phyloP scores from a whole-genome alignment of 2,113 vertebrate genomes.

The Trematomus loennbergii region DNA sequence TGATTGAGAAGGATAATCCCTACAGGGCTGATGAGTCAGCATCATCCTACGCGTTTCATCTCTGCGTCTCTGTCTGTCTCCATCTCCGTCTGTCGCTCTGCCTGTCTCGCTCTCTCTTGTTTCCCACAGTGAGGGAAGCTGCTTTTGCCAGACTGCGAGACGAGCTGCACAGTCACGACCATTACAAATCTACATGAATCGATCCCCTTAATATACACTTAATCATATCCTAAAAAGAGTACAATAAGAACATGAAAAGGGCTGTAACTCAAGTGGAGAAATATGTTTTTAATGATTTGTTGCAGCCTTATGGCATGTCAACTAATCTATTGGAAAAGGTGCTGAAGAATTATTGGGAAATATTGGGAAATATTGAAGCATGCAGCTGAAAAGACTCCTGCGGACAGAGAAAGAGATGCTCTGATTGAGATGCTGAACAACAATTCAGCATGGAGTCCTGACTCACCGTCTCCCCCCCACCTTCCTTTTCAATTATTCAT shows the following conservation, averaged over 20 bases:
- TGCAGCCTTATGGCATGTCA: background rate
- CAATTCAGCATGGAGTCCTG: slow-evolving; percentile 60
- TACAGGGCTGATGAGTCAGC: slow-evolving; percentile 74
- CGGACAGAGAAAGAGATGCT: slow-evolving; percentile 7
- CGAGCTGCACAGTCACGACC: background rate
- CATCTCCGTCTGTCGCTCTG: slow-evolving; percentile 20
- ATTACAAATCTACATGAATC: background rate
- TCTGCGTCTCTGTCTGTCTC: slow-evolving; percentile 28
- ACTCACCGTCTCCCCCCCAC: slow-evolving; percentile 40
- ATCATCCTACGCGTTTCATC: slow-evolving; percentile 59
- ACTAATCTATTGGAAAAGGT: background rate
- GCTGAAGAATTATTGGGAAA: background rate
- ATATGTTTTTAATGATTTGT: too few species aligned
- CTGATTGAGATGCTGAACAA: slow-evolving; percentile 52
- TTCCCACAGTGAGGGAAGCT: slow-evolving; percentile 11
- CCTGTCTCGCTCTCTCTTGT: slow-evolving; percentile 7
- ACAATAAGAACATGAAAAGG: background rate
- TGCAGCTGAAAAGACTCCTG: background rate
- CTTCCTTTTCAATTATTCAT: slow-evolving; percentile 58
- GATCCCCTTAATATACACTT: background rate
- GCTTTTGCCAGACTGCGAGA: slow-evolving; percentile 11
- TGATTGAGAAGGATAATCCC: slow-evolving; percentile 59
- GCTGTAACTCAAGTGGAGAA: background rate
- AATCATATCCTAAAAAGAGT: background rate
- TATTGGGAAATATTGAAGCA: background rate